Evolutionary conservation across 2,888 invertebrate genomes (phyloP), one percentile per base, ranked within the genome.

Genomic region (Ectemnius lituratus): DNA sequence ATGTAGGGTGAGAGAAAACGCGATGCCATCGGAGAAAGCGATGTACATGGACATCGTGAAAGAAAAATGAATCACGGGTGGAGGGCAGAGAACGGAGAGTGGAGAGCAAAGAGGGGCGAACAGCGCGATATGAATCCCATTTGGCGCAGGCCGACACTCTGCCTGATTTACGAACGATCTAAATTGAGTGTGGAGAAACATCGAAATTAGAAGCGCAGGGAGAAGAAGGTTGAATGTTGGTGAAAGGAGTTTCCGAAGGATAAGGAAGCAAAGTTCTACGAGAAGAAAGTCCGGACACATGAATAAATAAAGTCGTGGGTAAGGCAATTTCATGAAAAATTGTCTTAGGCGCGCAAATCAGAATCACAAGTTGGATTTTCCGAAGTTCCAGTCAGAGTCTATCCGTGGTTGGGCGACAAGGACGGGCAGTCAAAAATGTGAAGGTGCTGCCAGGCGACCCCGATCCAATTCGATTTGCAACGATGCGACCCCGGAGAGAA

Each of bases 391-490:
- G 37, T 11, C 8, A 11, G 3, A 37, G 0, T 37, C 37, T 6
- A 6, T 37, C 11, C 37, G 1, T 37, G 8, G 3, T 37, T 11
- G 8, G 67, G 45, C 69, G 70, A 68, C 79, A 62, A 71, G 76
- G 78, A 81, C 70, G 73, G 77, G 72, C 78, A 84, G 84, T 83
- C 79, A 81, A 85, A 86, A 86, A 85, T 79, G 74, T 49, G 62
- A 56, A 16, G 67, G 52, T 37, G 61, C 27, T 28, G 46, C 20
- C 5, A 58, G 45, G 37, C 57, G 67, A 52, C 37, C 63, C 59
- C 57, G 49, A 78, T 79, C 74, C 82, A 83, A 88, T 87, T 87
- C 81, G 87, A 88, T 87, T 87, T 86, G 85, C 84, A 86, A 84
- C 79, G 77, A 75, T 70, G 74, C 67, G 68, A 79, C 70, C 70